Evolutionary conservation across 2,797 vertebrate species (phyloP).

Genomic region (Argya squamiceps): DNA sequence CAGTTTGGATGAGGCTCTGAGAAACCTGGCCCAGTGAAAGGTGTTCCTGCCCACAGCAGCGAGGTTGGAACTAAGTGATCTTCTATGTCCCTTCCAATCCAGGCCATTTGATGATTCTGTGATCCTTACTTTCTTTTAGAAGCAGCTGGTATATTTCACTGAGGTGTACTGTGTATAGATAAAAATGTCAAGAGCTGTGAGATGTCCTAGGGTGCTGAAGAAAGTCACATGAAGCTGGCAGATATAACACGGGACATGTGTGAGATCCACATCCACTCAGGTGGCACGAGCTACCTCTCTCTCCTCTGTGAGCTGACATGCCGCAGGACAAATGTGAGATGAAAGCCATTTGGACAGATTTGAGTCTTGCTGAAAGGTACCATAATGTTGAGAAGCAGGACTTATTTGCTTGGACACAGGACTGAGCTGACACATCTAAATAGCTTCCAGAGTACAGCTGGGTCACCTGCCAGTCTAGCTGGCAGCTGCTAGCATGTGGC

Average conservation of each 20-base stretch:
- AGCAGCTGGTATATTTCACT: background rate
- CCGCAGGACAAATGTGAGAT: background rate
- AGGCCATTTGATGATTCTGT: background rate
- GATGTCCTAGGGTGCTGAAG: background rate
- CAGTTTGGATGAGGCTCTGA: background rate
- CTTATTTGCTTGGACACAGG: background rate
- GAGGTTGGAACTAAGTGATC: background rate
- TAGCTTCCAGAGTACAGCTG: constrained; percentile 11
- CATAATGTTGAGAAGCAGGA: background rate
- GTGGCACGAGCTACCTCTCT: background rate
- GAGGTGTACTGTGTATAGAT: background rate
- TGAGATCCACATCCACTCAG: background rate
- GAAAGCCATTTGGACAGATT: background rate
- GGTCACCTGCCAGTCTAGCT: background rate
- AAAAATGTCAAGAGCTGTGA: background rate
- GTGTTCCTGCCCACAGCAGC: background rate
- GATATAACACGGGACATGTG: accelerated
- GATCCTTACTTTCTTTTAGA: background rate
- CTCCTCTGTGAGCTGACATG: background rate
- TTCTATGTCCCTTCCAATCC: background rate
- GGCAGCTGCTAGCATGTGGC: background rate
- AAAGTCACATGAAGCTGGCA: background rate
- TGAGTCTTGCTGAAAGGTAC: constrained; percentile 14
- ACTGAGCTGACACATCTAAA: background rate
- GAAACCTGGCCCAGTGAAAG: background rate